Percentiles rank a stretch among this genome's conserved stretches.
Evolutionary conservation across 2,113 vertebrate genomes (phyloP).

Genomic region (Pseudopipra pipra): DNA sequence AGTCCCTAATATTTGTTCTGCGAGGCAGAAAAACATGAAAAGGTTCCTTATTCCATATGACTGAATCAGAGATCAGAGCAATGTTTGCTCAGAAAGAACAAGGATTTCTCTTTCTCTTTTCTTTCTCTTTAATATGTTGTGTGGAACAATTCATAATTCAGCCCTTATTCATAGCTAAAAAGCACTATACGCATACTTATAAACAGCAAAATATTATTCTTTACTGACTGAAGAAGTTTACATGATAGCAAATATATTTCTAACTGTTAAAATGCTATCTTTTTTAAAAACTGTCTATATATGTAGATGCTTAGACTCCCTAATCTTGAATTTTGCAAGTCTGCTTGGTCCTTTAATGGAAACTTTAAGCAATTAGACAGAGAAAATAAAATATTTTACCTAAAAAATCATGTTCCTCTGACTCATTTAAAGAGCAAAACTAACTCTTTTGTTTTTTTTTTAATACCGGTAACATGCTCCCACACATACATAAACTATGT

Average conservation of each 20-base stretch:
- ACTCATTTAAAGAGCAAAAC: neutral
- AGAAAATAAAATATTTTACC: neutral
- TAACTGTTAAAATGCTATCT: neutral
- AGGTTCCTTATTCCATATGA: neutral
- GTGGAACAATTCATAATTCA: neutral
- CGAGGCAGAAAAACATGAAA: neutral
- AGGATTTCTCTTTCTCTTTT: neutral
- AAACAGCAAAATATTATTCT: neutral
- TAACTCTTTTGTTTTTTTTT: neutral
- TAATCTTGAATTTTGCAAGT: neutral
- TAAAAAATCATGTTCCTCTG: neutral
- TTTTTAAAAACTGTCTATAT: neutral
- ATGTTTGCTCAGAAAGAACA: neutral
- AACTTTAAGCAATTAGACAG: neutral
- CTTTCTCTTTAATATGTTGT: neutral
- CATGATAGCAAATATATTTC: rapidly evolving
- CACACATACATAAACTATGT: neutral
- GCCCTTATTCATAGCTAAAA: neutral
- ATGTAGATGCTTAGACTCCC: neutral
- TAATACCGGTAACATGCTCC: neutral
- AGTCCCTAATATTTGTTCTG: neutral
- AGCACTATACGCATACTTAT: neutral
- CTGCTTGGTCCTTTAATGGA: neutral
- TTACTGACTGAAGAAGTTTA: neutral
- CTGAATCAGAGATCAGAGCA: neutral